Conservation (phyloP, 2,888 invertebrate genomes). For the Cerceris ruficornis region DNA sequence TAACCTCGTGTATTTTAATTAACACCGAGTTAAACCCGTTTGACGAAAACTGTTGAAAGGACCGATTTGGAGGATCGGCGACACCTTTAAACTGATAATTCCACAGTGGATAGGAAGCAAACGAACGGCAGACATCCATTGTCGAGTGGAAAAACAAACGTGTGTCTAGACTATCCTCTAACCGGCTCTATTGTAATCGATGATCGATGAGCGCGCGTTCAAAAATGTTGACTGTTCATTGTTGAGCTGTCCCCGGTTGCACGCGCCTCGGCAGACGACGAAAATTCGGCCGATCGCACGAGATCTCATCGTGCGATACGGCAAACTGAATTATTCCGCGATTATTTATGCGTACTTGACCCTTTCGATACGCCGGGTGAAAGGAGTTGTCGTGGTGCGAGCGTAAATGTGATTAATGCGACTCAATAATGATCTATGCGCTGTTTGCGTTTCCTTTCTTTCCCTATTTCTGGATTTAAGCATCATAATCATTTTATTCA, state of each 20-base stretch:
- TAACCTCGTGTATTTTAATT: too few relatives aligned
- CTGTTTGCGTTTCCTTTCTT: too few relatives aligned
- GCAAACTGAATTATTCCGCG: neutral
- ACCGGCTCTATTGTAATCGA: conserved; percentile 37
- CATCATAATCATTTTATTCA: too few relatives aligned
- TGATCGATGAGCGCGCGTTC: conserved; percentile 47
- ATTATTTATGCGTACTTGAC: neutral
- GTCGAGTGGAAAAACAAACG: conserved; percentile 41
- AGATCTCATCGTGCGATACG: neutral
- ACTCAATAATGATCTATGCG: too few relatives aligned
- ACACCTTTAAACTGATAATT: neutral
- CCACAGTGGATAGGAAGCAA: neutral
- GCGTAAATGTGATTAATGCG: too few relatives aligned
- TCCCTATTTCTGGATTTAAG: too few relatives aligned
- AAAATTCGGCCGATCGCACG: neutral
- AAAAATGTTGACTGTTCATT: conserved; percentile 5
- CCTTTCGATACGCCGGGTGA: neutral
- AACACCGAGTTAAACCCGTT: too few relatives aligned
- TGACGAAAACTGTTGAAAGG: too few relatives aligned
- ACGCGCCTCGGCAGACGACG: neutral
- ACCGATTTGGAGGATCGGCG: neutral
- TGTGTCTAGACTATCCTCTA: conserved; percentile 18
- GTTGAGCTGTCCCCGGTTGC: neutral
- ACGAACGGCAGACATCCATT: neutral
- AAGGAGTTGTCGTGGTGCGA: too few relatives aligned